Percentiles rank a stretch among this genome's conserved stretches.
Evolutionary conservation across 2,113 vertebrate species (phyloP).

Genomic region (Halichoeres trimaculatus): DNA sequence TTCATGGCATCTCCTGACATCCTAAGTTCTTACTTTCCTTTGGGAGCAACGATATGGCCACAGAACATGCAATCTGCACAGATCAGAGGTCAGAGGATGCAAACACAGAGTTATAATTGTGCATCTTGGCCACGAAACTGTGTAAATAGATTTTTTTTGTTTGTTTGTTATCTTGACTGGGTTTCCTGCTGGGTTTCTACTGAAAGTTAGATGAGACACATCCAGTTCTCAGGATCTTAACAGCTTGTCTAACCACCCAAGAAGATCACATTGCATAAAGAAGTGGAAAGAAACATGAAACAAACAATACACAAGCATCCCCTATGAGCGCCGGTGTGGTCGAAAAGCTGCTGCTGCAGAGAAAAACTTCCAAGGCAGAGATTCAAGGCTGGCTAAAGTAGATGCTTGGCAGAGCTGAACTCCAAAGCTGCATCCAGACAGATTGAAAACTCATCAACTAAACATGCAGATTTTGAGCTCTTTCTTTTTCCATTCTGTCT

Average conservation of each 20-base stretch:
- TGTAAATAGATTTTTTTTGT: neutral
- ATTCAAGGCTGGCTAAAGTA: constrained; percentile 44
- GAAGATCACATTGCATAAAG: constrained; percentile 17
- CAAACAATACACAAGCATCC: constrained; percentile 17
- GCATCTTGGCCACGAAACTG: neutral
- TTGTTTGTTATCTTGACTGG: too few species aligned
- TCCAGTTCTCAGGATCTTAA: constrained; percentile 26
- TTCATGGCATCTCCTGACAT: neutral
- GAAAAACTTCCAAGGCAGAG: constrained; percentile 33
- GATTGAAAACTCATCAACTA: constrained; percentile 48
- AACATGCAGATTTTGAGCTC: constrained; percentile 31
- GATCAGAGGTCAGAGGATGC: neutral
- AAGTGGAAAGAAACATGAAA: constrained; percentile 23
- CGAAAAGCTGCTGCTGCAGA: constrained; percentile 24
- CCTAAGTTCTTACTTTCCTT: neutral
- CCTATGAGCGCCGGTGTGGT: constrained; percentile 2
- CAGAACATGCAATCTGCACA: neutral
- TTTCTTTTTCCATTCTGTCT: constrained; percentile 8
- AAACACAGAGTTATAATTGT: neutral
- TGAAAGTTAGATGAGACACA: constrained; percentile 29
- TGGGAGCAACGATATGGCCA: neutral
- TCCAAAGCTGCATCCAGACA: constrained; percentile 35
- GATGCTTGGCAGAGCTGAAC: constrained; percentile 26
- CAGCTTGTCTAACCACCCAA: constrained; percentile 30
- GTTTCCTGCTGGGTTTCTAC: neutral